Conservation (phyloP, 2,888 invertebrate genomes). For the Myathropa florea region DNA sequence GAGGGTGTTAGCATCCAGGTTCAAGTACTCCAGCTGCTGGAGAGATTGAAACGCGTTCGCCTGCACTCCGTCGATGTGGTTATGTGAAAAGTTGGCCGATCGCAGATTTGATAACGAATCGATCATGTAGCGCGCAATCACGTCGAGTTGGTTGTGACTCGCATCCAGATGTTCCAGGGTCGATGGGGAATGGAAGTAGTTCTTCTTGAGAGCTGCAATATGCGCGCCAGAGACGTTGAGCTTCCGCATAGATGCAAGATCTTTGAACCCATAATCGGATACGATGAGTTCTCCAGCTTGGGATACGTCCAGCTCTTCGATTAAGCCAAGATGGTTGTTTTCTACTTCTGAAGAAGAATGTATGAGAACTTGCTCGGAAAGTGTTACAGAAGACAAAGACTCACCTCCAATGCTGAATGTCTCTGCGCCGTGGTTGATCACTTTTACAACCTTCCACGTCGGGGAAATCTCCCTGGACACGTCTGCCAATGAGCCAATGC, state of each 20-base stretch:
- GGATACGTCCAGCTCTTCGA: conserved; percentile 75
- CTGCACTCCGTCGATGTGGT: conserved; percentile 73
- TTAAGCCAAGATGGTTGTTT: neutral
- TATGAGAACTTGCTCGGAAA: neutral
- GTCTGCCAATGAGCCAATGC: conserved; percentile 35
- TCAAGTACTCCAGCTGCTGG: conserved; percentile 73
- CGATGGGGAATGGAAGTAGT: conserved; percentile 72
- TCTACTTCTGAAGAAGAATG: neutral
- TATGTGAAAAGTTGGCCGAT: conserved; percentile 76
- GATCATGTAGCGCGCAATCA: conserved; percentile 72
- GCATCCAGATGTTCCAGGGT: conserved; percentile 75
- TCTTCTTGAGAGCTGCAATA: conserved; percentile 71
- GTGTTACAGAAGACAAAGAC: neutral
- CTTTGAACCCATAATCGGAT: conserved; percentile 74
- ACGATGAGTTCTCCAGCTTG: conserved; percentile 73
- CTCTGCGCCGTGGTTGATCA: conserved; percentile 47
- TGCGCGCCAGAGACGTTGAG: conserved; percentile 76
- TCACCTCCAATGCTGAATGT: conserved; percentile 62
- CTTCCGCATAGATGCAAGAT: conserved; percentile 72
- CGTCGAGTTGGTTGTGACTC: conserved; percentile 75
- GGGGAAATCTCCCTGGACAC: conserved; percentile 49
- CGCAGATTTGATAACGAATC: conserved; percentile 73
- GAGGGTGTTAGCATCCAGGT: conserved; percentile 76
- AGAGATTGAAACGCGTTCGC: conserved; percentile 72
- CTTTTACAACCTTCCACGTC: conserved; percentile 49